phyloP scores from a whole-genome alignment of 2,113 vertebrate species.

The Scomber japonicus region DNA sequence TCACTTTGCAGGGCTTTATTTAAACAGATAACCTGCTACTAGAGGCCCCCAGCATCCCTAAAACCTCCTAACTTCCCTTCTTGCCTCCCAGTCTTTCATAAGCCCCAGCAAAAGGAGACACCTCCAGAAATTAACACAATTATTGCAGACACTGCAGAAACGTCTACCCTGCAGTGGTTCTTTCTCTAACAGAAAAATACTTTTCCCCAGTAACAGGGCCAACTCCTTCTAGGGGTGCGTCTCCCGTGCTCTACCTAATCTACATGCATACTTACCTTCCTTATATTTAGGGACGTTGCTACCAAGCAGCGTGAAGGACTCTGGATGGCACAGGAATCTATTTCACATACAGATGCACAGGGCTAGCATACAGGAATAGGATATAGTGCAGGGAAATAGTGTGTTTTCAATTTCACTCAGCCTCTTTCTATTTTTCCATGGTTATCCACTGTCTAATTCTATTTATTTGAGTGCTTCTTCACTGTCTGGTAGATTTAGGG shows the following conservation, averaged over 20 bases:
- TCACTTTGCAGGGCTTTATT: conserved; percentile 77
- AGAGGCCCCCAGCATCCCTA: conserved; percentile 72
- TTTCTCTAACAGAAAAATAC: conserved; percentile 69
- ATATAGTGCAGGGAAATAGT: conserved; percentile 61
- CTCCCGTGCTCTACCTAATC: conserved; percentile 66
- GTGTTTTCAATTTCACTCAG: conserved; percentile 72
- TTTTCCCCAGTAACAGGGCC: conserved; percentile 68
- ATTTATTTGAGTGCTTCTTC: conserved; percentile 57
- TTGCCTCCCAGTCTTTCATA: conserved; percentile 73
- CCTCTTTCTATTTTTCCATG: conserved; percentile 46
- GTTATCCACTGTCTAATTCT: conserved; percentile 56
- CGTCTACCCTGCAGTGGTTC: conserved; percentile 69
- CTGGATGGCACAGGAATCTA: conserved; percentile 73
- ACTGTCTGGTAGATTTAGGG: conserved; percentile 35
- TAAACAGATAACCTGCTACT: conserved; percentile 84
- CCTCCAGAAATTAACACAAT: conserved; percentile 78
- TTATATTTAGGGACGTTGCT: conserved; percentile 69
- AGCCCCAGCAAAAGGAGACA: conserved; percentile 68
- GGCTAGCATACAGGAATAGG: conserved; percentile 52
- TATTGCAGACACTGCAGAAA: conserved; percentile 83
- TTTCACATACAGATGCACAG: conserved; percentile 82
- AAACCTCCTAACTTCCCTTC: conserved; percentile 57
- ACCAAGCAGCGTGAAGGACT: conserved; percentile 81
- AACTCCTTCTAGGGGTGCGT: conserved; percentile 59
- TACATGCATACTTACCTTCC: conserved; percentile 75